phyloP scores from a whole-genome alignment of 2,113 vertebrate genomes.

The Gobio gobio region DNA sequence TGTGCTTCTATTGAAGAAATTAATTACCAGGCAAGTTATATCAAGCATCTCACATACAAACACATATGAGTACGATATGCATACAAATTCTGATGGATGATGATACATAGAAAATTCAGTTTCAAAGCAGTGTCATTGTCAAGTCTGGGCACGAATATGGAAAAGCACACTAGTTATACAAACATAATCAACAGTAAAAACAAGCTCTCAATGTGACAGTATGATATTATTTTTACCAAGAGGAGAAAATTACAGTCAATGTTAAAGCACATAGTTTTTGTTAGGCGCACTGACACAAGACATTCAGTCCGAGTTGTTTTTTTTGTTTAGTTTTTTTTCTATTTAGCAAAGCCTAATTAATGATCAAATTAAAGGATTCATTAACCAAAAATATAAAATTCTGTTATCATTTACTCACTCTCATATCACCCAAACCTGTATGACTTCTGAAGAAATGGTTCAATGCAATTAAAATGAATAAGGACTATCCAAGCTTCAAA shows the following conservation, averaged over 20 bases:
- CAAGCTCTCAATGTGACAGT: neutral
- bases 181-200: neutral
- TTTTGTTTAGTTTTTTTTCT: too few species aligned
- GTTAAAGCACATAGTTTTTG: neutral
- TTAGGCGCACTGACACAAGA: neutral
- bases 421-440: neutral
- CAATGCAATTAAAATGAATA: neutral
- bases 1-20: slow-evolving; percentile 15
- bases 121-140: slow-evolving; percentile 25
- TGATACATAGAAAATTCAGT: neutral
- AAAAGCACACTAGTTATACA: neutral
- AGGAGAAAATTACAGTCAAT: neutral
- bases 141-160: slow-evolving; percentile 4
- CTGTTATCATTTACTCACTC: neutral
- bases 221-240: neutral
- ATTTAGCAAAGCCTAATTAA: too few species aligned
- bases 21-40: slow-evolving; percentile 10
- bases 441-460: neutral
- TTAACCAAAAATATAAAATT: neutral
- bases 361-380: neutral
- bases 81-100: slow-evolving; percentile 4
- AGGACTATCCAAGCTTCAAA: neutral
- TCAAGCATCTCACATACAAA: neutral
- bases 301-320: neutral
- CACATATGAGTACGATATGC: neutral